phyloP scores from a whole-genome alignment of 2,113 vertebrate species.

The Notothenia coriiceps region DNA sequence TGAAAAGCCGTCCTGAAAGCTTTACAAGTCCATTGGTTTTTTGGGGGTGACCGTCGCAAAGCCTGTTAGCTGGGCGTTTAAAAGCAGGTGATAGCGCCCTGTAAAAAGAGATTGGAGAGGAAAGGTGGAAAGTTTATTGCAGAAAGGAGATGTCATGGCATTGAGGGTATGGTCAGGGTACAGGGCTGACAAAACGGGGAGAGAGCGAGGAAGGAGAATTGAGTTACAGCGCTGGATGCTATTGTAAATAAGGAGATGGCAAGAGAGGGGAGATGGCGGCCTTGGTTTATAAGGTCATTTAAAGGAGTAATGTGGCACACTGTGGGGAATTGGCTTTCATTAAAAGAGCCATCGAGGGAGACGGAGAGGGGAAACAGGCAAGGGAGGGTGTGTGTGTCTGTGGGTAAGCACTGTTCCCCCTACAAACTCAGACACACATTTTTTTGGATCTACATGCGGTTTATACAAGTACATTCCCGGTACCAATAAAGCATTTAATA shows the following conservation, averaged over 20 bases:
- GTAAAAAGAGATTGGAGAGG: slow-evolving; percentile 73
- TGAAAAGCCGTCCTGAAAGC: slow-evolving; percentile 77
- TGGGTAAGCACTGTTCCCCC: slow-evolving; percentile 23
- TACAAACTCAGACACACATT: slow-evolving; percentile 26
- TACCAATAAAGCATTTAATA: slow-evolving; percentile 61
- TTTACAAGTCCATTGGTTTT: slow-evolving; percentile 74
- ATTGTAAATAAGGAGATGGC: slow-evolving; percentile 77
- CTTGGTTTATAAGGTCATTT: slow-evolving; percentile 82
- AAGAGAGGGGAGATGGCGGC: slow-evolving; percentile 62
- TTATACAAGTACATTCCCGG: slow-evolving; percentile 23
- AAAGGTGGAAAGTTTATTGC: slow-evolving; percentile 74
- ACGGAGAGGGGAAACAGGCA: slow-evolving; percentile 26
- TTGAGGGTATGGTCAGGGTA: slow-evolving; percentile 41
- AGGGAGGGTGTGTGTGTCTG: slow-evolving; percentile 14
- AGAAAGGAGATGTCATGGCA: slow-evolving; percentile 65
- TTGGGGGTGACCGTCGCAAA: slow-evolving; percentile 70
- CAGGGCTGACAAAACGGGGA: slow-evolving; percentile 32
- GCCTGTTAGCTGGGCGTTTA: slow-evolving; percentile 74
- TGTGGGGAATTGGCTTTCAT: slow-evolving; percentile 80
- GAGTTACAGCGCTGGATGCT: slow-evolving; percentile 65
- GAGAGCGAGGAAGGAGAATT: slow-evolving; percentile 43
- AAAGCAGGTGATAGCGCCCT: slow-evolving; percentile 70
- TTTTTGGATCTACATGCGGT: slow-evolving; percentile 47
- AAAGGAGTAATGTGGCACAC: slow-evolving; percentile 77
- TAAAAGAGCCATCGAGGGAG: slow-evolving; percentile 73